phyloP scores from a whole-genome alignment of 53 echinoderm and acorn worm genomes.

The Holothuria scabra region DNA sequence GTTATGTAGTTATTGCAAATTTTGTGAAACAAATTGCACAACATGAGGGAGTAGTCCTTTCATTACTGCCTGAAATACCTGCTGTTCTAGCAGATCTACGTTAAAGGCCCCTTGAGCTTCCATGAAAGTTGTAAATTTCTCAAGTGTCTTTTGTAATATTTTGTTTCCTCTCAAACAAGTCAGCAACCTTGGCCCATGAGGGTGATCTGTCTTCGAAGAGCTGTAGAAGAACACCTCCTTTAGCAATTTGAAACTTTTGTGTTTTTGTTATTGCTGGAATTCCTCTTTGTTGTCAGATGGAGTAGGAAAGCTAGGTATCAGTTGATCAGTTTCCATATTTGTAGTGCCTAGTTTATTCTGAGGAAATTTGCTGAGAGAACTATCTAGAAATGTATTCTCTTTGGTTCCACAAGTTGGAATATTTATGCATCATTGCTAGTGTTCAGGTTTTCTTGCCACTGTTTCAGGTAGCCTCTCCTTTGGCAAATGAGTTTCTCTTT shows the following conservation, averaged over 20 bases:
- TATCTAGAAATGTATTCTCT: too few species aligned
- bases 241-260: neutral
- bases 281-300: too few species aligned
- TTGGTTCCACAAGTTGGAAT: too few species aligned
- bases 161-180: constrained; percentile 15
- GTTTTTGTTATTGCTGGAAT: too few species aligned
- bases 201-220: neutral
- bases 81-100: neutral
- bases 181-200: constrained; percentile 12
- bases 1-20: neutral
- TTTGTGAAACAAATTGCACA: neutral
- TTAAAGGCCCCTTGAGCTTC: neutral
- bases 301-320: too few species aligned
- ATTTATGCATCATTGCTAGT: too few species aligned
- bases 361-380: too few species aligned
- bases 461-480: too few species aligned
- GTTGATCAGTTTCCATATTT: too few species aligned
- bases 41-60: neutral
- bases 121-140: constrained; percentile 5
- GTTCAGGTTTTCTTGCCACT: too few species aligned
- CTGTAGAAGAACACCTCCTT: constrained; percentile 8
- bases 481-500: too few species aligned
- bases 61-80: constrained; percentile 15
- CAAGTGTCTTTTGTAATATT: neutral
- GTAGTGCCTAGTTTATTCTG: too few species aligned